phyloP scores from a whole-genome alignment of 2,113 vertebrate genomes.

The Puffinus mauretanicus region DNA sequence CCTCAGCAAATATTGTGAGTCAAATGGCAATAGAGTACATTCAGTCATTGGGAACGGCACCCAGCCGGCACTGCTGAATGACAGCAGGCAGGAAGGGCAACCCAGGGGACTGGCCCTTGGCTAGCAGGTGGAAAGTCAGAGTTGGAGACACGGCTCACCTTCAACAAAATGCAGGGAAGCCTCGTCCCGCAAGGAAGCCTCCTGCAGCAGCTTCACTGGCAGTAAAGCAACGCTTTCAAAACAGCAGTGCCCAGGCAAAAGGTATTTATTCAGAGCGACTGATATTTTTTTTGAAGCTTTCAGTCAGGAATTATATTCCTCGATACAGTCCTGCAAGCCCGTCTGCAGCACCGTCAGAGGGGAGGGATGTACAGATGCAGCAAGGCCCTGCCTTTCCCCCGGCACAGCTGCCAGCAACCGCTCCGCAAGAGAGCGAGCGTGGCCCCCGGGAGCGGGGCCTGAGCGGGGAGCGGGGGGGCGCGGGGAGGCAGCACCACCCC shows the following conservation, averaged over 20 bases:
- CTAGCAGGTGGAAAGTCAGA: not conserved
- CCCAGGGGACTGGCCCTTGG: not conserved
- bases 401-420: not conserved
- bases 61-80: not conserved
- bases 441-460: not conserved
- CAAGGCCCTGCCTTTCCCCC: not conserved
- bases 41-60: not conserved
- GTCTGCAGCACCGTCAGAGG: not conserved
- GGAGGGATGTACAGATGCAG: not conserved
- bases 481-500: not conserved
- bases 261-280: not conserved
- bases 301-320: not conserved
- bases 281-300: not conserved
- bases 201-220: not conserved
- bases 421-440: not conserved
- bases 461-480: accelerated
- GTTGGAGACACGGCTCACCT: not conserved
- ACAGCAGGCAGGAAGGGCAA: not conserved
- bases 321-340: not conserved
- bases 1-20: not conserved
- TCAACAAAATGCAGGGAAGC: not conserved
- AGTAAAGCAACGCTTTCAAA: not conserved
- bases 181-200: not conserved
- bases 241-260: not conserved
- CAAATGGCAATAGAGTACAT: not conserved